Percentiles rank a stretch among this genome's conserved stretches.
Conservation (phyloP, 1,140 invertebrate species). For the Pseudomyrmex concolor region DNA sequence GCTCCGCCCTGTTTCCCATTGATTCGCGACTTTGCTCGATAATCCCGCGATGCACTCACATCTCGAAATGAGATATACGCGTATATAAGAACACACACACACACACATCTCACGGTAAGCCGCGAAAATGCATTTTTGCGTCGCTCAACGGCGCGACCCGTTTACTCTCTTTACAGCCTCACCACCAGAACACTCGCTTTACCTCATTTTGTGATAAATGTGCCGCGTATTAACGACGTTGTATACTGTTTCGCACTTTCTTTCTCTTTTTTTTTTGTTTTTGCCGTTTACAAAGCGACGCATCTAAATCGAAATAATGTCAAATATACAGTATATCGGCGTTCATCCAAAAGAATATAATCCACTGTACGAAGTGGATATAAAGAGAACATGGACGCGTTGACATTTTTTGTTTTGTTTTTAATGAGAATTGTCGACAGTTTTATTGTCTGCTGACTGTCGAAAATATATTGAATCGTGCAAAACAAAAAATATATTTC, state of each 20-base stretch:
- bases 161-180: slow-evolving; percentile 21
- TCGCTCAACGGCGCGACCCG: not conserved
- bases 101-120: not conserved
- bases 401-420: too few relatives aligned
- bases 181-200: not conserved
- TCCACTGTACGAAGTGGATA: too few relatives aligned
- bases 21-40: slow-evolving; percentile 9
- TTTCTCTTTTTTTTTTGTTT: not conserved
- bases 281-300: not conserved
- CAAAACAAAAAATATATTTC: too few relatives aligned
- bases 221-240: not conserved
- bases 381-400: too few relatives aligned
- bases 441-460: too few relatives aligned
- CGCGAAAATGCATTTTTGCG: slow-evolving; percentile 39
- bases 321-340: not conserved
- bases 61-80: not conserved
- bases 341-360: too few relatives aligned
- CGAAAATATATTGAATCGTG: too few relatives aligned
- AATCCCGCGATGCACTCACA: slow-evolving; percentile 28
- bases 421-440: too few relatives aligned
- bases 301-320: not conserved
- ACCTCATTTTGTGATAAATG: slow-evolving; percentile 15
- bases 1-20: slow-evolving; percentile 9
- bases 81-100: too few relatives aligned
- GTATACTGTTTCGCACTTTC: too few relatives aligned